phyloP scores from a whole-genome alignment of 2,888 invertebrate genomes.

The Platypus cylindrus region DNA sequence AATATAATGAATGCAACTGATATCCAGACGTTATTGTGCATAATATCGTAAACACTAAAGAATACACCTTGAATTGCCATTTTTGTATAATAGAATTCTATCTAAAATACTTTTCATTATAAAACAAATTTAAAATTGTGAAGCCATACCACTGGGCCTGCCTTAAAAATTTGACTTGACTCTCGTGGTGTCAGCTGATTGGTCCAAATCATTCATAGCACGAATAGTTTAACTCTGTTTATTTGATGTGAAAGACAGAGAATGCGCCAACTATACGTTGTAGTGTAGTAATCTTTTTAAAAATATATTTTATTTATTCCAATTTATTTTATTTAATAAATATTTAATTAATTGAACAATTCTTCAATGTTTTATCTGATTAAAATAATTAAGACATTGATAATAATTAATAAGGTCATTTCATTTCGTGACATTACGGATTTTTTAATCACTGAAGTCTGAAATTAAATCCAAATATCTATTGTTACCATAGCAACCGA shows the following conservation, averaged over 20 bases:
- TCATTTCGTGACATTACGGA: too few species aligned
- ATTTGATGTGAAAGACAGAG: neutral
- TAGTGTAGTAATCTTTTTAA: too few species aligned
- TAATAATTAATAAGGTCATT: too few species aligned
- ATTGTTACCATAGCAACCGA: constrained; percentile 1
- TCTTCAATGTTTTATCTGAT: too few species aligned
- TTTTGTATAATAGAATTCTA: constrained; percentile 3
- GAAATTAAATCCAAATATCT: too few species aligned
- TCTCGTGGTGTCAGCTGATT: constrained; percentile 39
- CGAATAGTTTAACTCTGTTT: neutral
- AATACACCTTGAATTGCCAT: constrained; percentile 10
- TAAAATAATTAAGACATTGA: too few species aligned
- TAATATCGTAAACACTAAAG: constrained; percentile 40
- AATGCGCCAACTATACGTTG: neutral
- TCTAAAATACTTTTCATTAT: constrained; percentile 17
- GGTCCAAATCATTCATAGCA: constrained; percentile 29
- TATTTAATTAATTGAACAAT: too few species aligned
- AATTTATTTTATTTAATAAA: too few species aligned
- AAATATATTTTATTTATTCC: too few species aligned
- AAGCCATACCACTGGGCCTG: constrained; percentile 2
- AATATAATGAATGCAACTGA: constrained; percentile 53
- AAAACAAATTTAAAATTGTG: constrained; percentile 1
- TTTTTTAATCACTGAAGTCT: too few species aligned
- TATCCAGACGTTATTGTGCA: constrained; percentile 39
- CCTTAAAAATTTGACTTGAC: constrained; percentile 15